Percentiles rank a stretch among this genome's conserved stretches.
These are phyloP conservation scores for Gulo gulo DNA, from an alignment of 2,113 vertebrate species.

Conservation along the genomic window DNA sequence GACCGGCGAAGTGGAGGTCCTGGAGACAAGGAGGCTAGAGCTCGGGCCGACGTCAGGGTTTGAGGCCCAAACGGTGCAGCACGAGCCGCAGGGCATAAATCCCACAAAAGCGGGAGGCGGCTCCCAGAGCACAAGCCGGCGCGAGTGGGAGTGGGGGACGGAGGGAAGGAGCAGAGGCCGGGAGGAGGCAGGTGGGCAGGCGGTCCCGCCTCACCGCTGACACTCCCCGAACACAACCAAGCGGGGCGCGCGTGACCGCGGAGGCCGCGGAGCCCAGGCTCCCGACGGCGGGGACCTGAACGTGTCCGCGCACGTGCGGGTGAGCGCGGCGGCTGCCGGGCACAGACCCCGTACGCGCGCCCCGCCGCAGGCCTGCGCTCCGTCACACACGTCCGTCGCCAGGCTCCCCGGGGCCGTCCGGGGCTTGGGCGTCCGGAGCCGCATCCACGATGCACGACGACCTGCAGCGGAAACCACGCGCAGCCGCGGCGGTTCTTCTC, in stretches of 20 bases:
- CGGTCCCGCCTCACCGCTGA: neutral
- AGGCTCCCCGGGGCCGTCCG: neutral
- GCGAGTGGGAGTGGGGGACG: too few relatives aligned
- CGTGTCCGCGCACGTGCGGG: accelerated
- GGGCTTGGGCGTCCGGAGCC: too few relatives aligned
- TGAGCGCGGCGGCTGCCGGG: too few relatives aligned
- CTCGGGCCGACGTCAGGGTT: too few relatives aligned
- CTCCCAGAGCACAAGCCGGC: neutral
- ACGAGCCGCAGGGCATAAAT: neutral
- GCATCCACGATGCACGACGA: accelerated
- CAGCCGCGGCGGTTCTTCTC: neutral
- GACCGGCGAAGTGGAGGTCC: accelerated
- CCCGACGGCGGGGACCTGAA: accelerated
- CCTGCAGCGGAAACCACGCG: neutral
- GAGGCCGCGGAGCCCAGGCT: neutral
- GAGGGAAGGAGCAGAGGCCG: neutral
- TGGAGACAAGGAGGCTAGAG: neutral
- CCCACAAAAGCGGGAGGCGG: neutral
- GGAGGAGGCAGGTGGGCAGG: too few relatives aligned
- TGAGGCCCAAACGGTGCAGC: neutral
- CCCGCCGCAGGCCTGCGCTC: too few relatives aligned
- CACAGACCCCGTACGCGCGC: accelerated
- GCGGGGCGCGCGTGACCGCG: accelerated
- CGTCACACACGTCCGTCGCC: neutral
- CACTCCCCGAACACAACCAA: neutral